Conservation (phyloP, 30 jellyfish, hydroid and myxozoan species). For the Cassiopea andromeda region DNA sequence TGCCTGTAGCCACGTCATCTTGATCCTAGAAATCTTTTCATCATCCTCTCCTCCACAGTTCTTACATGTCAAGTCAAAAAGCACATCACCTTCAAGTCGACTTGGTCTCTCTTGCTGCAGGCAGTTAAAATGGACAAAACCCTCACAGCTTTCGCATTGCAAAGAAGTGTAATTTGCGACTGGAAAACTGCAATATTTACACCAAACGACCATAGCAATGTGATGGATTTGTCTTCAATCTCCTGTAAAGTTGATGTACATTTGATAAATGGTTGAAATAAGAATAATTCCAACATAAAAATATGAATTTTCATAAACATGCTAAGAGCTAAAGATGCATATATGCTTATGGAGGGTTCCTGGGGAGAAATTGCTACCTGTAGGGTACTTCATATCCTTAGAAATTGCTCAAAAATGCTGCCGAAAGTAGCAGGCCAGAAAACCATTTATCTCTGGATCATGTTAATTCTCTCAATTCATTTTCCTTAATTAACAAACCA, state of each 20-base stretch:
- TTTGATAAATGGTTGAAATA: background rate
- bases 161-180: conserved; percentile 19
- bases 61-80: conserved; percentile 57
- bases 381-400: no score
- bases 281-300: no score
- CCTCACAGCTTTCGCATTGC: conserved; percentile 65
- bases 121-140: conserved; percentile 60
- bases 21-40: conserved; percentile 49
- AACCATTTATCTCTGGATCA: no score
- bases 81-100: conserved; percentile 75
- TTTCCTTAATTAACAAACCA: no score
- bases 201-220: conserved; percentile 63
- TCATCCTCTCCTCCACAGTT: conserved; percentile 65
- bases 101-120: conserved; percentile 36
- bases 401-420: no score
- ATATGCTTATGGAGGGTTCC: no score
- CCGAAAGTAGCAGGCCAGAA: no score
- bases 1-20: conserved; percentile 85
- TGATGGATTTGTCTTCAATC: background rate
- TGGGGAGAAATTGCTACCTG: no score
- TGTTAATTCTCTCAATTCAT: no score
- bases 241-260: background rate
- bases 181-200: conserved; percentile 63
- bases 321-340: no score
- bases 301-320: no score